phyloP scores from a whole-genome alignment of 2,888 invertebrate genomes.

The Chrysolina haemoptera region DNA sequence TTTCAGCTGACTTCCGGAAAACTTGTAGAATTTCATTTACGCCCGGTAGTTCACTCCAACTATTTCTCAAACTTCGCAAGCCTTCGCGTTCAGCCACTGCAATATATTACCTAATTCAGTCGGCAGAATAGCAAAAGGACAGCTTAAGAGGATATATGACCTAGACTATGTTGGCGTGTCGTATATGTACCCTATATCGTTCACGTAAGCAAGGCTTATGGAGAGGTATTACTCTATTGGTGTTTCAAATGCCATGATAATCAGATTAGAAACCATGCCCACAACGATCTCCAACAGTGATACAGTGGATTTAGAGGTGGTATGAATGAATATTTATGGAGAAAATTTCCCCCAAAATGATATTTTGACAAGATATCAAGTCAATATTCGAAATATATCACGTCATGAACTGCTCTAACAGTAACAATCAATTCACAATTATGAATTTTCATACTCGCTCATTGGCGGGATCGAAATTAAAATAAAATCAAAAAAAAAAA shows the following conservation, averaged over 20 bases:
- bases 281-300: constrained; percentile 56
- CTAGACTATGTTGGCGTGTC: constrained; percentile 34
- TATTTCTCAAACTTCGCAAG: constrained; percentile 30
- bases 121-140: constrained; percentile 41
- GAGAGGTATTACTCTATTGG: constrained; percentile 37
- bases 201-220: constrained; percentile 47
- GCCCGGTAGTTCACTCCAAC: not conserved
- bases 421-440: no score
- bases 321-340: not conserved
- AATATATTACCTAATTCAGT: constrained; percentile 45
- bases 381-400: not conserved
- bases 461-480: no score
- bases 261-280: constrained; percentile 58
- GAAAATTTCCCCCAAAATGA: not conserved
- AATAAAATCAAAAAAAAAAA: no score
- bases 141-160: constrained; percentile 46
- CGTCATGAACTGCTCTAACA: no score
- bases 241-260: constrained; percentile 36
- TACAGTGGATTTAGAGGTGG: constrained; percentile 30
- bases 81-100: constrained; percentile 28
- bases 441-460: no score
- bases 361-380: not conserved
- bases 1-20: not conserved
- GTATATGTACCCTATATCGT: constrained; percentile 46
- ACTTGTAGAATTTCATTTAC: not conserved